These are phyloP conservation scores for Drosophila nigromelanica DNA, from an alignment of 1,140 invertebrate species.

Conservation along the genomic window DNA sequence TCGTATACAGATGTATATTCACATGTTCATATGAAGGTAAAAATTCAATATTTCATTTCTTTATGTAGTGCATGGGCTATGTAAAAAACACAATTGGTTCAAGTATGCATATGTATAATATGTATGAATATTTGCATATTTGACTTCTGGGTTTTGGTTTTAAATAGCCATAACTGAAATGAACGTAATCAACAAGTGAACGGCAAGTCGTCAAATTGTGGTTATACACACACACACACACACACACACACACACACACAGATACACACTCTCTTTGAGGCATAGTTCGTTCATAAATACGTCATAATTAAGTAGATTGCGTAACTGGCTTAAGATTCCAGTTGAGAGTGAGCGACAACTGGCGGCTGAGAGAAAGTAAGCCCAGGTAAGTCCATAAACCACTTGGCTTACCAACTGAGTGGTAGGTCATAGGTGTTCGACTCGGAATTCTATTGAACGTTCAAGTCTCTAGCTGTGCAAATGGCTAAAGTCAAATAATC, in stretches of 20 bases:
- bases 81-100: background rate
- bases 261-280: constrained; percentile 10
- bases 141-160: constrained; percentile 60
- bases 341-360: constrained; percentile 18
- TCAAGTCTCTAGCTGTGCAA: background rate
- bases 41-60: background rate
- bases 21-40: no score
- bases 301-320: constrained; percentile 50
- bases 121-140: constrained; percentile 52
- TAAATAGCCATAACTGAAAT: constrained; percentile 40
- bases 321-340: constrained; percentile 65
- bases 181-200: constrained; percentile 62
- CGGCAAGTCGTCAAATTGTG: constrained; percentile 61
- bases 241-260: no score
- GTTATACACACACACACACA: constrained; percentile 26
- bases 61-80: background rate
- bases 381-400: background rate
- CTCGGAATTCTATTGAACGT: constrained; percentile 25
- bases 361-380: constrained; percentile 58
- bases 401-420: background rate
- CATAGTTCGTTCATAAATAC: constrained; percentile 42
- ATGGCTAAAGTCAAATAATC: background rate
- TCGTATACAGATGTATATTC: background rate
- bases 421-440: background rate
- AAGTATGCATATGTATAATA: constrained; percentile 25